Evolutionary conservation across 2,113 vertebrate species (phyloP).

Genomic region (Seriola rivoliana): DNA sequence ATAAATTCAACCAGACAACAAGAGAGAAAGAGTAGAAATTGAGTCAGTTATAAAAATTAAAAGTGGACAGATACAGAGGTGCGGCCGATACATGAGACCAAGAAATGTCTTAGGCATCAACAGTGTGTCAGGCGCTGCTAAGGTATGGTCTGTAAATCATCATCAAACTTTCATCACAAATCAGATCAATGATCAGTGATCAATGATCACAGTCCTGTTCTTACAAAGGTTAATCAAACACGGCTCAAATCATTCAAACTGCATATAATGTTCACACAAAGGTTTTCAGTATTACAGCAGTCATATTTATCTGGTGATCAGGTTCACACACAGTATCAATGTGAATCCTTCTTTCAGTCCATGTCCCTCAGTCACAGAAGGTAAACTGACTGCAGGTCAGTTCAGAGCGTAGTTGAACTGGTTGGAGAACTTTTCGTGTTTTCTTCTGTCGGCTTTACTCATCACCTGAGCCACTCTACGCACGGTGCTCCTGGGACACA

Average conservation of each 20-base stretch:
- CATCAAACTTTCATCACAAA: no score
- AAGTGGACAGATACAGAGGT: background rate
- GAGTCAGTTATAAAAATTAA: background rate
- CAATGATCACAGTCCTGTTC: background rate
- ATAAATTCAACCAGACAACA: background rate
- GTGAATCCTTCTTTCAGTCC: background rate
- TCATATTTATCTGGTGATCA: background rate
- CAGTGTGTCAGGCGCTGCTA: no score
- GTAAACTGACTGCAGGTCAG: slow-evolving; percentile 70
- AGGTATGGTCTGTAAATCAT: no score
- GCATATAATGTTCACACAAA: background rate
- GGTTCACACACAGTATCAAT: no score
- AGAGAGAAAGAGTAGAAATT: background rate
- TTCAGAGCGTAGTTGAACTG: slow-evolving; percentile 97
- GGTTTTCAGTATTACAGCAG: no score
- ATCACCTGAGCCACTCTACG: slow-evolving; percentile 88
- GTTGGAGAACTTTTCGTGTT: slow-evolving; percentile 97
- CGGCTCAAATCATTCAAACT: background rate
- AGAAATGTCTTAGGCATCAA: background rate
- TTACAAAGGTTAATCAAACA: background rate
- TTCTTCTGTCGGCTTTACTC: slow-evolving; percentile 89
- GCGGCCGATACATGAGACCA: background rate
- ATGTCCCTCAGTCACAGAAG: background rate
- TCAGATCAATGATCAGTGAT: background rate
- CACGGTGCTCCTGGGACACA: slow-evolving; percentile 85